Percentiles rank a stretch among this genome's conserved stretches.
These are phyloP conservation scores for Cotesia chilonis DNA, from an alignment of 1,140 invertebrate species.

Conservation along the genomic window DNA sequence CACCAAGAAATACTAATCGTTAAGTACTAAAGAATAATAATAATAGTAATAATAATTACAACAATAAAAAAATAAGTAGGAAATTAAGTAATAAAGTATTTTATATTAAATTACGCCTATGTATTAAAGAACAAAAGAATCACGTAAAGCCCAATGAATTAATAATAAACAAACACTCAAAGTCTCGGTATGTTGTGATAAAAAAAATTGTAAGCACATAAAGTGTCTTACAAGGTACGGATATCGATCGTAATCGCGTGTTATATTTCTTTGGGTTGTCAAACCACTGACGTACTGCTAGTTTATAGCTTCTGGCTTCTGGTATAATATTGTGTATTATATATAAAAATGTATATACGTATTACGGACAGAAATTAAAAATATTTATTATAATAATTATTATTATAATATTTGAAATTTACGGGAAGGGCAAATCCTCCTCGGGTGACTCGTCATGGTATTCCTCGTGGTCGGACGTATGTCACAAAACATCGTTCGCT, in stretches of 20 bases:
- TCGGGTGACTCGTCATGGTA: constrained; percentile 65
- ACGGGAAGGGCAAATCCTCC: constrained; percentile 64
- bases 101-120: neutral
- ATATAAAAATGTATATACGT: neutral
- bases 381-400: constrained; percentile 3
- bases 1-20: neutral
- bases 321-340: no score
- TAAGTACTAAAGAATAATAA: neutral
- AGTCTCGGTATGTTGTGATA: no score
- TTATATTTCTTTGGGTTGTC: no score
- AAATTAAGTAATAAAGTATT: neutral
- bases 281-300: no score
- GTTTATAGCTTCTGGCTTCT: no score
- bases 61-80: neutral
- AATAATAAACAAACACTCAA: no score
- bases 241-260: no score
- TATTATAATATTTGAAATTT: constrained; percentile 44
- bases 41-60: neutral
- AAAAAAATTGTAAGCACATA: no score
- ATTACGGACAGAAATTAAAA: neutral
- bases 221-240: no score
- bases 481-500: constrained; percentile 65
- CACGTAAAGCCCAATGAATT: no score
- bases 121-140: neutral
- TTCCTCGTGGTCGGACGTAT: constrained; percentile 67